phyloP scores from a whole-genome alignment of 2,888 invertebrate species.

The Protodeltote pygarga region DNA sequence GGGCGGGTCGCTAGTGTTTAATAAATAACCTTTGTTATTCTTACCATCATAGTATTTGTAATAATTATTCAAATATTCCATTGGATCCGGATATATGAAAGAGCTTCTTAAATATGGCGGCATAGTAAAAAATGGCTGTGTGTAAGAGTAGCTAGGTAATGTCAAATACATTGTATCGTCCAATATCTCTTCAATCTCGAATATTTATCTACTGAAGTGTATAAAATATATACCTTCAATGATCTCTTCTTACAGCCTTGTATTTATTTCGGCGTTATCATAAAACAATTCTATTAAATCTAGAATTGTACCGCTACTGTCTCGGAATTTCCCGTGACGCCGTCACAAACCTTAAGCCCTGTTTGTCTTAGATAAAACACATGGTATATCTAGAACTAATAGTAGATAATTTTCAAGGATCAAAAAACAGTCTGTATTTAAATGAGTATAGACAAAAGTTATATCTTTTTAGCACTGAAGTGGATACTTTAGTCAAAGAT shows the following conservation, averaged over 20 bases:
- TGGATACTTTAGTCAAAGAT: constrained; percentile 75
- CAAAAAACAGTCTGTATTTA: constrained; percentile 73
- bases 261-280: constrained; percentile 21
- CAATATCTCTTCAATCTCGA: constrained; percentile 58
- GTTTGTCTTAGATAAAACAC: constrained; percentile 38
- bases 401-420: constrained; percentile 53
- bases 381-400: constrained; percentile 42
- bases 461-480: constrained; percentile 76
- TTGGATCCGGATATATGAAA: constrained; percentile 67
- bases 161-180: constrained; percentile 67
- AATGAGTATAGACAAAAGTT: constrained; percentile 81
- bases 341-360: constrained; percentile 22
- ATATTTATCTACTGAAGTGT: constrained; percentile 6
- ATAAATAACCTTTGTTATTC: no score
- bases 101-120: constrained; percentile 66
- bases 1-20: no score
- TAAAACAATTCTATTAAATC: constrained; percentile 14
- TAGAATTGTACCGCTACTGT: constrained; percentile 5
- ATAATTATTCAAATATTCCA: constrained; percentile 69
- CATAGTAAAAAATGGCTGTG: constrained; percentile 63
- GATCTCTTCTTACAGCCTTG: constrained; percentile 14
- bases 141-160: constrained; percentile 60
- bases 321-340: constrained; percentile 44
- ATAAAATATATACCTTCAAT: constrained; percentile 14
- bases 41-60: constrained; percentile 79